Base-by-base conservation (phyloP, 2,113 vertebrate species). In the Bubo scandiacus region DNA sequence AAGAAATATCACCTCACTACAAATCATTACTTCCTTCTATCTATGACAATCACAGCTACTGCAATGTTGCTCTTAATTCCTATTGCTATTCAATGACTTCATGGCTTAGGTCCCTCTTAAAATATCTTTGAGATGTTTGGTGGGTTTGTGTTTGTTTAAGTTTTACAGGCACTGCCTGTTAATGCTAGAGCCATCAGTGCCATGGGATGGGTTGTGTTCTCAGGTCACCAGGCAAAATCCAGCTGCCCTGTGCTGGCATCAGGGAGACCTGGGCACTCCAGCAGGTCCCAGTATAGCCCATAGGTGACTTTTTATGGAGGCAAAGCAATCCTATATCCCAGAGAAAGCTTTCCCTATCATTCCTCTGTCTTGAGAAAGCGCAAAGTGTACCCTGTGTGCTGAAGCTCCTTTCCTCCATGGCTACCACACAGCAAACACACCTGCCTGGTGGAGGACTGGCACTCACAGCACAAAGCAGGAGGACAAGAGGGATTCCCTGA, bases 71-170 rank as follows among this genome's bases (percentile, higher is more conserved):
- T 85, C 30, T 68, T 40, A 51, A 63, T 81, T 92, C 14, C 16
- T 79, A 3, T 55, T 1, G 2, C 54, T 36, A 16, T 73, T 74
- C 15, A 78, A 67, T 26, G 74, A 7, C 11, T 62, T 14, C 29
- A 23, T 47, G 8, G 32, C 62, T 87, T 42, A 68, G 36, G 43
- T 65, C 11, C 25, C 15, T 77, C 51, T 45, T 82, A 65, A 91
- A 93, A 75, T 14, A 32, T 13, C 32, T 40, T 25, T 0, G 0
- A 36, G 49, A 42, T 32, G 9, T 81, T 68, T 1, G 1, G 68
- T 51, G 29, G 19, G 36, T 67, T 88, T 81, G 34, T 51, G 18
- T 78, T 77, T 51, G 15, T 63, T 82, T 81, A 29, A 38, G 20
- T 81, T 51, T 81, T 63, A 25, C 19, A 34, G 26, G 32, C 12